Evolutionary conservation across 92 coral and sea anemone species (phyloP), one percentile per base, ranked within the genome.

Genomic region (Pocillopora grandis): DNA sequence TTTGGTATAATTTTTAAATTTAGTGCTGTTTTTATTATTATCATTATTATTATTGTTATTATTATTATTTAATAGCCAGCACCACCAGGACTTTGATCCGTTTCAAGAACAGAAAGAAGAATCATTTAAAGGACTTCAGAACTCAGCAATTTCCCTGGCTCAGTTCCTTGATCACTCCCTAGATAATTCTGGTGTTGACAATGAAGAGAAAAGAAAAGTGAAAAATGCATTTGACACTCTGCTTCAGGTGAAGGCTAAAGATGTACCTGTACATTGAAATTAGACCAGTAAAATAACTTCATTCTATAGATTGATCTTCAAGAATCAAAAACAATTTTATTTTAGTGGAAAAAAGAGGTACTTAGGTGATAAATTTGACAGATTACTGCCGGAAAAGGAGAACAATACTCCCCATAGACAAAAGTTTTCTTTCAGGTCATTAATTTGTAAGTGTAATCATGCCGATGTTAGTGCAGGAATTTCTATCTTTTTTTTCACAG

Each of bases 41-140:
- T 10, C 17, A 2, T 69, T 72, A 11, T 37, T 58, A 20, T 66
- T 23, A 70, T 48, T 6, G 13, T 23, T 79, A 36, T 63, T 19
- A 1, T 69, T 14, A 60, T n/a, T 70, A 65, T 79, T 4, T 87
- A 72, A 71, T 80, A 96, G 99, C 81, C 79, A 93, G 15, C 84
- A 87, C 62, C 96, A 94, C 75, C 91, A 94, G 81, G 90, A 85
- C 72, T 97, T 87, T 91, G 99, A 97, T 81, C 97, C 99, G 61
- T 97, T 90, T 72, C 80, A 78, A 68, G 90, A 84, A 8, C 99
- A 97, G 90, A 97, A 97, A 78, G 85, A 94, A 84, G 85, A 77
- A 16, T 94, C 98, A 7, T 94, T 94, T 83, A 83, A 83, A 57
- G 90, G 84, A 72, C 93, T 91, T 82, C 86, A 81, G 66, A 70